phyloP scores from a whole-genome alignment of 2,888 invertebrate species.

The Drosophila aldrichi region DNA sequence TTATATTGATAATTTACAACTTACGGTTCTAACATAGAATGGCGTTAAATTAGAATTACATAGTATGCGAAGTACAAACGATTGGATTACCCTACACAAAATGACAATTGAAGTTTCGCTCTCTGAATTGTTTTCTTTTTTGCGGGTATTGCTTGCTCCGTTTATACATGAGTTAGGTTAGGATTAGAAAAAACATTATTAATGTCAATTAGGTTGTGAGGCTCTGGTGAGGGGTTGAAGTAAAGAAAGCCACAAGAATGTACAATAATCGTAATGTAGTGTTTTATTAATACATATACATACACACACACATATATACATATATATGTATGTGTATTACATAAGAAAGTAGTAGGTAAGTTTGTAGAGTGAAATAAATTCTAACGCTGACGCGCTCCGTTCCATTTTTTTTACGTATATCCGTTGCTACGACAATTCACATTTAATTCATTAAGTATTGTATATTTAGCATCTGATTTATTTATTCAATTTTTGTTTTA shows the following conservation, averaged over 20 bases:
- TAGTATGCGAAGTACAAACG: constrained; percentile 69
- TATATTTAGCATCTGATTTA: constrained; percentile 64
- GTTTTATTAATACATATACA: constrained; percentile 48
- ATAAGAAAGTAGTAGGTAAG: constrained; percentile 70
- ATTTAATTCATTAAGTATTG: constrained; percentile 72
- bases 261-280: constrained; percentile 66
- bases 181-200: constrained; percentile 41
- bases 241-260: constrained; percentile 76
- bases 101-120: not conserved
- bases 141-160: constrained; percentile 27
- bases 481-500: constrained; percentile 19
- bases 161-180: constrained; percentile 46
- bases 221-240: constrained; percentile 36
- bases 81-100: constrained; percentile 39
- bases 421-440: constrained; percentile 82
- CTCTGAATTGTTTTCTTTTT: not conserved
- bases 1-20: constrained; percentile 84
- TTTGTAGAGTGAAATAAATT: constrained; percentile 70
- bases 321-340: constrained; percentile 35
- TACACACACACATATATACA: constrained; percentile 22
- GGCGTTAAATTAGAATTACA: constrained; percentile 81
- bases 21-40: constrained; percentile 81
- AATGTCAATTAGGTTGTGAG: constrained; percentile 43
- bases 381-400: constrained; percentile 54
- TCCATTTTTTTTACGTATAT: constrained; percentile 77